These are phyloP conservation scores for Parauchenoglanis punctatus DNA, from an alignment of 2,797 vertebrate genomes.

Conservation along the genomic window DNA sequence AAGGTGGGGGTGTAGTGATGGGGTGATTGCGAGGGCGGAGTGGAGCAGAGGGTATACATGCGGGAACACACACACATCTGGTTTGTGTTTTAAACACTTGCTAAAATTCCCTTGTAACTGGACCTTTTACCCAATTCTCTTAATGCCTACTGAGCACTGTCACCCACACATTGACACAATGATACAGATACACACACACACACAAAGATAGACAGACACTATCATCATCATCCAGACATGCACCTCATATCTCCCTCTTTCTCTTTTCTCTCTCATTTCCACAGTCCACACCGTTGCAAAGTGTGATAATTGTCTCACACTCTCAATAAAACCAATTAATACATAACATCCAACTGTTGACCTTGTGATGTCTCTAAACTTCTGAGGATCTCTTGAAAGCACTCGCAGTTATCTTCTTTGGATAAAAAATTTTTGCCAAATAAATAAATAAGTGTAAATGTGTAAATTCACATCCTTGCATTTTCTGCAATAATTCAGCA, in stretches of 20 bases:
- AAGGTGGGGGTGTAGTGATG: constrained; percentile 44
- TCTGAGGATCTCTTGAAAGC: neutral
- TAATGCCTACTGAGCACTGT: constrained; percentile 57
- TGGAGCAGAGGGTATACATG: constrained; percentile 57
- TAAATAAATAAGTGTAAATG: neutral
- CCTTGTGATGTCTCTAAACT: neutral
- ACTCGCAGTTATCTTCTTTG: neutral
- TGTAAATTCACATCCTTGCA: neutral
- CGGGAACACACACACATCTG: constrained; percentile 70
- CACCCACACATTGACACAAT: constrained; percentile 36
- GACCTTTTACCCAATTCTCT: constrained; percentile 82
- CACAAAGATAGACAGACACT: constrained; percentile 14
- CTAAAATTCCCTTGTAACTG: constrained; percentile 69
- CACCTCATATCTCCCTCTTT: neutral
- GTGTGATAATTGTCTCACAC: constrained; percentile 24
- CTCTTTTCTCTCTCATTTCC: neutral
- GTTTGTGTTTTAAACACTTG: constrained; percentile 68
- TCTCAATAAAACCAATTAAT: constrained; percentile 7
- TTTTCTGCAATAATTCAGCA: neutral
- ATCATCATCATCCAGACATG: neutral
- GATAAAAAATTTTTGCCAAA: neutral
- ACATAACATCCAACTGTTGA: neutral
- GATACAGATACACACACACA: constrained; percentile 5
- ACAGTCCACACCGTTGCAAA: neutral
- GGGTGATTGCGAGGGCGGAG: constrained; percentile 45